Percentiles rank a stretch among this genome's conserved stretches.
phyloP scores from a whole-genome alignment of 2,113 vertebrate genomes.

The Rhegmatorhina hoffmannsi region DNA sequence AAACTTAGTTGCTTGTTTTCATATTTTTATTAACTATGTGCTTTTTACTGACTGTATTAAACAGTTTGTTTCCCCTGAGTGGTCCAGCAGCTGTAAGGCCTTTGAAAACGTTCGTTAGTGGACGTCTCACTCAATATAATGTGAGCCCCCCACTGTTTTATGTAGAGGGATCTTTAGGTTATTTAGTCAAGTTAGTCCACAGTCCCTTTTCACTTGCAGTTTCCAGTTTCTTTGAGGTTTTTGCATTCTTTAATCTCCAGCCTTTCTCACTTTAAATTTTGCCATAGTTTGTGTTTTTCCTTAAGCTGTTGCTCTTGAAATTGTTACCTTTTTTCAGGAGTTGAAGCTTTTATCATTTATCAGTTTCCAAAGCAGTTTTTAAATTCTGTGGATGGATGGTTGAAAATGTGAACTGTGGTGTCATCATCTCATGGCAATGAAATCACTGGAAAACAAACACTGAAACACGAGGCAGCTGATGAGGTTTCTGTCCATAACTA shows the following conservation, averaged over 20 bases:
- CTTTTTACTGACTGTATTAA: conserved; percentile 25
- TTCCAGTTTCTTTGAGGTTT: background rate
- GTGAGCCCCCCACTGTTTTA: conserved; percentile 4
- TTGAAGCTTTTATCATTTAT: background rate
- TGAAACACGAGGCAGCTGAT: background rate
- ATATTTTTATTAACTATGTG: conserved; percentile 28
- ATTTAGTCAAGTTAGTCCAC: background rate
- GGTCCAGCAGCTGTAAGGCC: conserved; percentile 6
- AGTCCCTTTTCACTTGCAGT: background rate
- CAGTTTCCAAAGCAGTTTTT: background rate
- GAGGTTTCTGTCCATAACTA: background rate
- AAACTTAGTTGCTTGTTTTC: background rate
- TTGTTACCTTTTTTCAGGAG: background rate
- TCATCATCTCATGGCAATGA: background rate
- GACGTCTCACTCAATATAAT: background rate
- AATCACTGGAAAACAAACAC: background rate
- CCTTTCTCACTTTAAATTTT: background rate
- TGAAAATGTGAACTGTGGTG: background rate
- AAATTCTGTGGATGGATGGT: background rate
- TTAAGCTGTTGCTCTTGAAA: background rate
- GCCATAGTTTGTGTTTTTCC: background rate
- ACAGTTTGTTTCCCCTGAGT: conserved; percentile 20
- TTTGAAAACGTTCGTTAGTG: conserved; percentile 37
- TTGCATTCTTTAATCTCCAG: background rate
- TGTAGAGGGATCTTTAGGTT: background rate